Evolutionary conservation across 2,888 invertebrate genomes (phyloP), one percentile per base, ranked within the genome.

Genomic region (Hypomecis atomaria): DNA sequence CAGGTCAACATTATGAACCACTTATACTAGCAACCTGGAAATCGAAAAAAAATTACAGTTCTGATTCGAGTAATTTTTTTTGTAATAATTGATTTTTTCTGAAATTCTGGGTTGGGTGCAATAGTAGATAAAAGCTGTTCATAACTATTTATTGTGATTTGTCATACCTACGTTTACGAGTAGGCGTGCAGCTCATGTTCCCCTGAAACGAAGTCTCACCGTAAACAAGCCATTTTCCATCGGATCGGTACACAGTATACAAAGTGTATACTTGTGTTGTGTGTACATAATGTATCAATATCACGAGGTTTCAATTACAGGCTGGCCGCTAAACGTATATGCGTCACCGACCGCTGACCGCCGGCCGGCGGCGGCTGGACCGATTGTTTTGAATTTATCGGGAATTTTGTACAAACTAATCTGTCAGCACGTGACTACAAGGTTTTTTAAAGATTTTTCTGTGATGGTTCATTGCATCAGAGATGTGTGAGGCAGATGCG

Each of bases 261-360:
- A 65, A 64, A 67, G 62, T 72, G 65, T 69, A 71, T 60, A 65
- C 44, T 55, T 66, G 70, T 55, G 65, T 34, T 62, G 55, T 76
- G 61, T 74, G 68, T 52, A 67, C 67, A 75, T 74, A 76, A 78
- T 75, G 75, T 83, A 80, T 79, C 75, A 67, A 77, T 86, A 88
- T 90, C 90, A 90, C 90, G 90, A 78, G 90, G 87, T 88, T 90
- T 85, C 90, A 90, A 91, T 91, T 91, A 90, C 87, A 76, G 74
- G 66, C 45, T 70, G 69, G 78, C 76, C 81, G 89, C 89, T 90
- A 91, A 90, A 88, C 79, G 79, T 75, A 75, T 33, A 67, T 75
- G 74, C 82, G 81, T 82, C 82, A 82, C 67, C 44, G 56, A 37
- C 36, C 49, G 49, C 4, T 36, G 49, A 10, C 34, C 44, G 43